Base-by-base conservation (phyloP, 1,140 invertebrate genomes). In the Procambarus clarkii region DNA sequence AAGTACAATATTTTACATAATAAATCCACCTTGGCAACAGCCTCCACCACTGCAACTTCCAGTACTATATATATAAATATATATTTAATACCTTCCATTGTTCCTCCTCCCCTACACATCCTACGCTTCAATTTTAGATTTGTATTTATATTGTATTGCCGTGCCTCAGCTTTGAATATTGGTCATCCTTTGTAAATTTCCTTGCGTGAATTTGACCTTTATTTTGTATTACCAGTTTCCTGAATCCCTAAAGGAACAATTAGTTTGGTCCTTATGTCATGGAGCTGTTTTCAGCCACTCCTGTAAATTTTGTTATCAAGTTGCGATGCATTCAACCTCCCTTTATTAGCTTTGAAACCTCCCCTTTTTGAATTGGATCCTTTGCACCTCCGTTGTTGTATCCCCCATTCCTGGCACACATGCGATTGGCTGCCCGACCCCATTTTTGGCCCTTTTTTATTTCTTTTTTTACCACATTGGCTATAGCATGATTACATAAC, bases 371-470 rank as follows among this genome's bases (percentile, higher is more conserved):
- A 85, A 85, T 74, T 46, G 60, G 69, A 85, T 85, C 83, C 83
- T 85, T 74, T 85, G 83, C 83, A 85, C 83, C 83, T 48, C 34
- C 60, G 48, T 11, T 48, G n/a, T 44, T 71, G 69, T 18, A 45
- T 4, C 44, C 83, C 83, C 74, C 64, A 46, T 85, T 74, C 83
- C 83, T 85, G 83, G 83, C 83, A 85, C 83, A 85, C 83, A 85
- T 85, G 83, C 83, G 83, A 85, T 85, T 85, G 83, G 69, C 83
- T 85, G 83, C 83, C 83, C 83, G 64, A 85, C 83, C 83, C 83
- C 34, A 85, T 24, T 85, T 85, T 85, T 69, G 83, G 60, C 83
- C 83, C 69, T 74, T 34, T 46, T 69, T 84, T 69, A 69, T 83
- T 69, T 21, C 45, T 21, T 64, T 64, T 64, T 74, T 74, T 48